Base-by-base conservation (phyloP, 1,140 invertebrate genomes). In the Aphelinus atriplicis region DNA sequence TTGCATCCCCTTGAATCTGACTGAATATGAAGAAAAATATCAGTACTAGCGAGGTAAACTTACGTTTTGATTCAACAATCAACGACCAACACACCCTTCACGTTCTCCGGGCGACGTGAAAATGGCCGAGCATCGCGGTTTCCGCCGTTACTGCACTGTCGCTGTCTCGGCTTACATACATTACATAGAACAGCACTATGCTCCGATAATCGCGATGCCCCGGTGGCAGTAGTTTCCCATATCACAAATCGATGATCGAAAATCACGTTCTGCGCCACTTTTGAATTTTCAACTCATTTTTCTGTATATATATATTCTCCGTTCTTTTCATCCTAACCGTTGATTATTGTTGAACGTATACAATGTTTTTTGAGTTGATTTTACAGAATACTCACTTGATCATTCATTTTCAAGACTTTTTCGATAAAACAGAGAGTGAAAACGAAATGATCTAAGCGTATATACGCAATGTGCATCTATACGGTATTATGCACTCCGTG, bases 101-200 rank as follows among this genome's bases (percentile, higher is more conserved):
- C 2, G 2, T 10, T 26, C 1, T 5, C 6, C 7, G 45, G 55
- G 5, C 56, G 3, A 45, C 26, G 66, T 26, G n/a, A 53, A 82
- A 83, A 81, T 82, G 81, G 79, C 77, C 75, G 81, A 83, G 65
- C 1, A 26, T 5, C 51, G 42, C 46, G 26, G 9, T 68, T 77
- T 77, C 71, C 76, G 61, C n/a, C 47, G 26, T 51, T 50, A 10
- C 3, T 7, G 3, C 56, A n/a, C 9, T 7, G 56, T n/a, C 7
- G 56, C 26, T 26, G 26, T 26, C 26, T 26, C 56, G 56, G 56
- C 26, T 26, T 26, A 26, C 26, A 26, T 26, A 26, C 56, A 57
- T n/a, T n/a, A 57, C 56, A 57, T 57, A 57, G 56, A 57, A 7
- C 26, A 10, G 56, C 10, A 57, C 26, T 26, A 26, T 26, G 26